Base-by-base conservation (phyloP, 2,888 invertebrate species). In the Euplexia lucipara region DNA sequence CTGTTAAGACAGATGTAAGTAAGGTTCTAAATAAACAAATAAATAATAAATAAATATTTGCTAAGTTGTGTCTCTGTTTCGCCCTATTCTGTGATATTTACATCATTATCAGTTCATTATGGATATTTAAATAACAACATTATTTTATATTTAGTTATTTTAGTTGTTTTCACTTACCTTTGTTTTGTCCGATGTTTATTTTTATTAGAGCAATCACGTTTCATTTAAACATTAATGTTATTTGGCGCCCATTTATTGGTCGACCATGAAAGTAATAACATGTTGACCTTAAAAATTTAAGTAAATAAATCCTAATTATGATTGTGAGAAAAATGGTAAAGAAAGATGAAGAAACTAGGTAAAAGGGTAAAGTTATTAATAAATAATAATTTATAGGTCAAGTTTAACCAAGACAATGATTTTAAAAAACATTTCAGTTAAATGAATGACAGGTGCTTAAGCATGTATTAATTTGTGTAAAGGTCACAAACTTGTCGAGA, bases 81-180 rank as follows among this genome's bases (percentile, higher is more conserved):
- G 30, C 10, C 0, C 4, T 35, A 16, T 20, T 1, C 49, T 64
- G 57, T 57, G 45, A 18, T 65, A 51, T 74, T 74, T 74, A 74
- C 56, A 53, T 64, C 14, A 10, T 61, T 74, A 77, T 77, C 72
- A 65, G 32, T 35, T 16, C 9, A 39, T 59, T 48, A 69, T 61
- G 68, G 57, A 48, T 34, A 20, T 61, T 34, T 56, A 41, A 53
- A 12, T 56, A 32, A 63, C 47, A 49, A 10, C 56, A 68, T 22
- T 18, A 47, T n/a, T n/a, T n/a, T n/a, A n/a, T n/a, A n/a, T 48
- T 22, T 0, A 39, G n/a, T 30, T 73, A 41, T 51, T 71, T 54
- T 54, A 37, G 20, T 42, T 44, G 9, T 16, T 37, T 49, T 54
- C 54, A 41, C 30, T 63, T 32, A 62, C 62, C 71, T 67, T 63